Conservation (phyloP, 2,888 invertebrate species). For the Ormyrus rosae region DNA sequence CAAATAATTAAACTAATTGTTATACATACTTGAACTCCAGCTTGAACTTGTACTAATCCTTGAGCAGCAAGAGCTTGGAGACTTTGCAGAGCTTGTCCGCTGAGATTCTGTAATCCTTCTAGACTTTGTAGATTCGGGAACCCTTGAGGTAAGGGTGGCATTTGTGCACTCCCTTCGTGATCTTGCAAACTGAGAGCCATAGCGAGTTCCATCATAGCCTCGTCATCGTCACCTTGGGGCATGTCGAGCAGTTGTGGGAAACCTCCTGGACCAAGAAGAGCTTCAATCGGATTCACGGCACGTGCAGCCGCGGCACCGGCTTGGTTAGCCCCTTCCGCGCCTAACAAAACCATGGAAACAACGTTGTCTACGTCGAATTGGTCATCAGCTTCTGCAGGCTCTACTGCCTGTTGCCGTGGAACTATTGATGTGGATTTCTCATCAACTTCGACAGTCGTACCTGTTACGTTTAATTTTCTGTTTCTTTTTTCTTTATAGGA, state of each 20-base stretch:
- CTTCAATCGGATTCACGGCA: slow-evolving; percentile 75
- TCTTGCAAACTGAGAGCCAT: slow-evolving; percentile 95
- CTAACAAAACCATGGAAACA: slow-evolving; percentile 80
- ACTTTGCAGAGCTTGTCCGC: slow-evolving; percentile 76
- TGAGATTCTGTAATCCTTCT: slow-evolving; percentile 76
- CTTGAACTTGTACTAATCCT: slow-evolving; percentile 68
- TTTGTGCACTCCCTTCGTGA: slow-evolving; percentile 79
- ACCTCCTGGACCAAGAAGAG: slow-evolving; percentile 77
- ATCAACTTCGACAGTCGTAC: slow-evolving; percentile 67
- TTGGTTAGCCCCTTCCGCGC: slow-evolving; percentile 74
- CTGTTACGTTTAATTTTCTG: background rate
- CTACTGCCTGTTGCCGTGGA: slow-evolving; percentile 69
- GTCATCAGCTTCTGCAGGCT: slow-evolving; percentile 76
- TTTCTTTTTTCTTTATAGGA: too few relatives aligned
- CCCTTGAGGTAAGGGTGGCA: slow-evolving; percentile 78
- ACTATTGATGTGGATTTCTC: slow-evolving; percentile 64
- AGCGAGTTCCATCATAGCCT: slow-evolving; percentile 97
- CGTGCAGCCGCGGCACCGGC: slow-evolving; percentile 61
- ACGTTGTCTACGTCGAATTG: slow-evolving; percentile 81
- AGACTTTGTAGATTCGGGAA: slow-evolving; percentile 70
- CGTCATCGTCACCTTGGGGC: slow-evolving; percentile 96
- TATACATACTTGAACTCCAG: slow-evolving; percentile 60
- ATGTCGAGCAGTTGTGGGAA: slow-evolving; percentile 91
- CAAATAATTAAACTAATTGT: slow-evolving; percentile 9
- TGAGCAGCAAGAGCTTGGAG: slow-evolving; percentile 76